These are phyloP conservation scores for Oxystoma pomonae DNA, from an alignment of 2,888 invertebrate species.

Conservation along the genomic window DNA sequence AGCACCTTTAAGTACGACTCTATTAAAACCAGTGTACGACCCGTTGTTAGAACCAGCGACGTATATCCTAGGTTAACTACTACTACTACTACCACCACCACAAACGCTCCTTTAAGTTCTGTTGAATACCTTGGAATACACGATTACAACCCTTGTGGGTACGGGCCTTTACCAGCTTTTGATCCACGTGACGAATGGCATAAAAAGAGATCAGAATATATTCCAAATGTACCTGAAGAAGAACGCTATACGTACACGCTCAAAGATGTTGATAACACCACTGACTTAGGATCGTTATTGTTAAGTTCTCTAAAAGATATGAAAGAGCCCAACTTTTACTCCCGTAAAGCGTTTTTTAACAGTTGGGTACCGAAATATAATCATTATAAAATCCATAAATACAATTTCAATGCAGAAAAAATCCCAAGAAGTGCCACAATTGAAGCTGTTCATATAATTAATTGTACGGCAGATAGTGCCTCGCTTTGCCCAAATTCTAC, in stretches of 20 bases:
- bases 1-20: no score
- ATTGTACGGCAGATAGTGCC: neutral
- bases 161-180: neutral
- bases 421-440: neutral
- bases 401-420: neutral
- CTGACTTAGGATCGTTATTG: neutral
- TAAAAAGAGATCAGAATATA: neutral
- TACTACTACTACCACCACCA: no score
- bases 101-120: no score
- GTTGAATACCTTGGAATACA: neutral
- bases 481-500: neutral
- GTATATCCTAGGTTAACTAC: no score
- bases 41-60: no score
- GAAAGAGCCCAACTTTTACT: neutral
- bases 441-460: neutral
- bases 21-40: no score
- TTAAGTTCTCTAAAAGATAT: neutral
- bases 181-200: neutral
- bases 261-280: neutral
- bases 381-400: neutral
- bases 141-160: neutral
- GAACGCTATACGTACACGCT: neutral
- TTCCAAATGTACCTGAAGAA: neutral
- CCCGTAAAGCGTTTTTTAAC: neutral
- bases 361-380: neutral